Percentiles rank a stretch among this genome's conserved stretches.
Conservation (phyloP, 2,113 vertebrate species). For the Pedetes capensis region DNA sequence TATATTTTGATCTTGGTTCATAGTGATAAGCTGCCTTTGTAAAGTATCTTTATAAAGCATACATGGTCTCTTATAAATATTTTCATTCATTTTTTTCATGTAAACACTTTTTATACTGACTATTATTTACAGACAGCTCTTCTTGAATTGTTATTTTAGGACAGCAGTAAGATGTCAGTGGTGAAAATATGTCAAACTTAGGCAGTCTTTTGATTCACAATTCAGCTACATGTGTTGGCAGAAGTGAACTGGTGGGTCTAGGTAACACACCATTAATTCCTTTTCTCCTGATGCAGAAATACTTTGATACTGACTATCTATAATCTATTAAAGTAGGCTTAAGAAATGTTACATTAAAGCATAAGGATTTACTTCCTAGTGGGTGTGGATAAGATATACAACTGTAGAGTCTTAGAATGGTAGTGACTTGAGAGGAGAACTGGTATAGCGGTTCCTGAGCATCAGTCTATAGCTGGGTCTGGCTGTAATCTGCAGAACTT, state of each 20-base stretch:
- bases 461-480: background rate
- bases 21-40: constrained; percentile 80
- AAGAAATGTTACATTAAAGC: background rate
- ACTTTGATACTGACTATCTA: background rate
- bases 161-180: constrained; percentile 21
- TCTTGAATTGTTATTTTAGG: constrained; percentile 59
- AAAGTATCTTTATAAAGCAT: constrained; percentile 79
- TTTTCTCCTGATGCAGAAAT: constrained; percentile 10
- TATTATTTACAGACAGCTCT: constrained; percentile 71
- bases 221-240: background rate
- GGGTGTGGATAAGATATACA: constrained; percentile 1
- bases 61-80: constrained; percentile 80
- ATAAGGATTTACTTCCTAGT: background rate
- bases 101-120: constrained; percentile 64
- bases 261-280: background rate
- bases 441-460: background rate
- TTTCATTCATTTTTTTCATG: constrained; percentile 81
- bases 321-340: background rate
- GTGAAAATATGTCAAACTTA: constrained; percentile 39
- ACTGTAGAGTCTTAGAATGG: background rate
- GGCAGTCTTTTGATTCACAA: background rate
- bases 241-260: background rate
- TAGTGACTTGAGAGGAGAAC: background rate
- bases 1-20: constrained; percentile 77
- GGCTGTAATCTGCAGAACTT: background rate